A percentile compares a stretch with the other conserved stretches of the same genome.
Conservation (phyloP, 2,888 invertebrate genomes). For the Folsomia manolachei region DNA sequence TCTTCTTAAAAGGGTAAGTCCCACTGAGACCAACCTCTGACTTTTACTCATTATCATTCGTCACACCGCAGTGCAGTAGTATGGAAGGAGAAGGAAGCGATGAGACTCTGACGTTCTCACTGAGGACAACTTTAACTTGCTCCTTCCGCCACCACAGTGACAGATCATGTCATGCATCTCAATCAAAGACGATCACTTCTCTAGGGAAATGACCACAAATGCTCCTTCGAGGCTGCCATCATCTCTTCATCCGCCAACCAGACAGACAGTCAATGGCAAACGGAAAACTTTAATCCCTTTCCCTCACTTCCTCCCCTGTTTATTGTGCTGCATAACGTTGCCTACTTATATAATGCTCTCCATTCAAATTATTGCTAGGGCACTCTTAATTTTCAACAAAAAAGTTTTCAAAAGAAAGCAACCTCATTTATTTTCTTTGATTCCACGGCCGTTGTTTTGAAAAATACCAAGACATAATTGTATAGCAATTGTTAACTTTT, state of each 20-base stretch:
- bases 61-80: slow-evolving; percentile 4
- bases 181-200: slow-evolving; percentile 10
- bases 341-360: too few species aligned
- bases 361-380: background rate
- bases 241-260: slow-evolving; percentile 25
- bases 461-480: too few species aligned
- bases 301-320: background rate
- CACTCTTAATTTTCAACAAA: background rate
- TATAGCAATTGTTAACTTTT: background rate
- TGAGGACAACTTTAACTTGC: background rate
- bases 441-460: background rate
- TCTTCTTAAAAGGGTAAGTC: background rate
- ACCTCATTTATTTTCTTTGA: slow-evolving; percentile 14
- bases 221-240: slow-evolving; percentile 24
- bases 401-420: slow-evolving; percentile 20
- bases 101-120: background rate
- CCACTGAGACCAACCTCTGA: slow-evolving; percentile 18
- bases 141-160: background rate
- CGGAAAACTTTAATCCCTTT: background rate
- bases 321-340: background rate
- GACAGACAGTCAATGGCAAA: too few species aligned
- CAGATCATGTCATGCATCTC: slow-evolving; percentile 10
- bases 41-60: slow-evolving; percentile 37
- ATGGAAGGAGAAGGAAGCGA: background rate
- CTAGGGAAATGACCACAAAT: slow-evolving; percentile 12